Evolutionary conservation across 2,888 invertebrate genomes (phyloP), one percentile per base, ranked within the genome.

Genomic region (Melanotus villosus): DNA sequence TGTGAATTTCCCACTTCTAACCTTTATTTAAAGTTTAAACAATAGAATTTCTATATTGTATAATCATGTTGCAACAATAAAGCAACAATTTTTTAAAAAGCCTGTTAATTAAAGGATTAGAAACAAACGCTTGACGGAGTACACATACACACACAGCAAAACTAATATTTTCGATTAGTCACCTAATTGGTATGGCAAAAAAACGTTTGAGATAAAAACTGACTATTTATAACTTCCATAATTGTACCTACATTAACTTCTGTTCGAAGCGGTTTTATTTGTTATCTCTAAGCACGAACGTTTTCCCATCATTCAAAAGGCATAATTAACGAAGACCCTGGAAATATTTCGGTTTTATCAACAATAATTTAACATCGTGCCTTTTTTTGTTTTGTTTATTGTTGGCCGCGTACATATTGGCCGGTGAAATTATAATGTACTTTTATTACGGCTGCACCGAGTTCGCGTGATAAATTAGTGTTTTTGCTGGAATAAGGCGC

Each of bases 401-500:
- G n/a, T n/a, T n/a, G n/a, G n/a, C n/a, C n/a, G n/a, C n/a, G n/a
- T n/a, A 52, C 23, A 9, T 32, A 18, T 32, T 32, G 52, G 16
- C 52, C n/a, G 30, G 32, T 18, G 32, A 32, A 52, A 52, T 52
- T 52, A 52, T 32, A 30, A 52, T 47, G 59, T 32, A 52, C 50
- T 21, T 62, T 50, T 50, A 64, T 64, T 64, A 45, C 54, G 21
- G 32, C 14, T 50, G 50, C 52, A 23, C n/a, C n/a, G n/a, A 45
- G 50, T 52, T 43, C 23, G 57, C 57, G 57, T 65, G 65, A 65
- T 65, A 59, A 59, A 80, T 80, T 79, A 79, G 76, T 76, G 76
- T 80, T 80, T 79, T 80, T 79, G 78, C 77, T 77, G 14, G 19
- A 30, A 47, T 47, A 77, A 79, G 73, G 65, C 78, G 79, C 73